A percentile compares a stretch with the other conserved stretches of the same genome.
Conservation (phyloP, 1,140 invertebrate species). For the Meloidogyne floridensis region DNA sequence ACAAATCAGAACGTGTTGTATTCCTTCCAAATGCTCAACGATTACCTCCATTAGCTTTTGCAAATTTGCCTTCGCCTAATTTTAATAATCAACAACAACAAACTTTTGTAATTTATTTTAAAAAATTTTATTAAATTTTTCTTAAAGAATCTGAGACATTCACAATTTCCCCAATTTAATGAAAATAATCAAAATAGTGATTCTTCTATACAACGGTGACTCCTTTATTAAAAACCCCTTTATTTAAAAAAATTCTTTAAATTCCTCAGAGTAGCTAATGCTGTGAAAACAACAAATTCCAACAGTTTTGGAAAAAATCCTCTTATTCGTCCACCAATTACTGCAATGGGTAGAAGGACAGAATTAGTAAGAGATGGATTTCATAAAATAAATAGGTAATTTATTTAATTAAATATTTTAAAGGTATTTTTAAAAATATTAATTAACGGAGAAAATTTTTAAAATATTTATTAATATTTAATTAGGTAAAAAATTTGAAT, state of each 20-base stretch:
- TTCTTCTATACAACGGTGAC: neutral
- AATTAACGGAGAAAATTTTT: no score
- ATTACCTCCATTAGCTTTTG: no score
- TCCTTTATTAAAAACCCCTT: neutral
- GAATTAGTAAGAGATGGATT: slow-evolving; percentile 20
- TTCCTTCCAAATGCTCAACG: no score
- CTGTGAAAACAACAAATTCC: neutral
- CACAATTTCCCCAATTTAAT: neutral
- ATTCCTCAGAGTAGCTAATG: slow-evolving; percentile 13
- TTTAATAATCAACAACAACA: neutral
- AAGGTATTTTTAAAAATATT: no score
- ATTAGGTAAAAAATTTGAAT: no score
- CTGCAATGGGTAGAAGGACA: neutral
- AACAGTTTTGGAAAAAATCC: slow-evolving; percentile 9
- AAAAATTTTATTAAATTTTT: neutral
- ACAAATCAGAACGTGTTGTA: no score
- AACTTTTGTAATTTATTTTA: neutral
- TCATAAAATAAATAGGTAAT: slow-evolving; percentile 29
- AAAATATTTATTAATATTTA: no score
- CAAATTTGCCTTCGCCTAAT: neutral
- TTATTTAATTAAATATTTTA: neutral
- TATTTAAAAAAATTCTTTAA: neutral
- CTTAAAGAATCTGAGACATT: neutral
- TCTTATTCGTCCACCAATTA: neutral
- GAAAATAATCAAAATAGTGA: neutral